Conservation (phyloP, 2,888 invertebrate species). For the Coecobrya sp. region DNA sequence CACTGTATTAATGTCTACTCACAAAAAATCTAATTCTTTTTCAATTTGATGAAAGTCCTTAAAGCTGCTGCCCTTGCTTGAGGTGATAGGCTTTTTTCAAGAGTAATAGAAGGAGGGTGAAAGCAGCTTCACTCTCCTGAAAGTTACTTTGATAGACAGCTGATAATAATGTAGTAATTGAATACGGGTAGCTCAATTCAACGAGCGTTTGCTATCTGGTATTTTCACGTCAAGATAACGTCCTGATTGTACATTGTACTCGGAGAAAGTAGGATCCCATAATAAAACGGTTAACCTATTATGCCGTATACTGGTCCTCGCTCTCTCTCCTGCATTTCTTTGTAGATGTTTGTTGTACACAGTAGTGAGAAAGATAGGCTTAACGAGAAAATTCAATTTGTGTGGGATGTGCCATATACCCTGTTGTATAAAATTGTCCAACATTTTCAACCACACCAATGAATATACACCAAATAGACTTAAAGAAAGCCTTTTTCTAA, state of each 20-base stretch:
- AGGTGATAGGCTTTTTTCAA: slow-evolving; percentile 62
- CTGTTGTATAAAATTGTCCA: neutral
- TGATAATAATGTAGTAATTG: slow-evolving; percentile 74
- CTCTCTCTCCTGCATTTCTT: neutral
- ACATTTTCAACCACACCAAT: too few relatives aligned
- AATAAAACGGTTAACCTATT: too few relatives aligned
- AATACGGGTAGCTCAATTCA: slow-evolving; percentile 69
- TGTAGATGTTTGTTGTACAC: neutral
- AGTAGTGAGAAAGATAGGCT: neutral
- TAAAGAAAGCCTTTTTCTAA: too few relatives aligned
- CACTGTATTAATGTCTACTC: slow-evolving; percentile 39
- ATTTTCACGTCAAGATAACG: slow-evolving; percentile 44
- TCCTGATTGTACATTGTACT: neutral
- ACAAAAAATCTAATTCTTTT: slow-evolving; percentile 69
- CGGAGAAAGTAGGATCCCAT: slow-evolving; percentile 19
- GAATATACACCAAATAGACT: too few relatives aligned
- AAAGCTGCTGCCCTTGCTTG: slow-evolving; percentile 33
- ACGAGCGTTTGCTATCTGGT: slow-evolving; percentile 38
- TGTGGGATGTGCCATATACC: neutral
- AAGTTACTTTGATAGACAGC: slow-evolving; percentile 63
- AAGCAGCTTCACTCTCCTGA: slow-evolving; percentile 40
- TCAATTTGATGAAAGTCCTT: slow-evolving; percentile 66
- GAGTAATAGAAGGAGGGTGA: slow-evolving; percentile 21
- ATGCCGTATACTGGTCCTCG: too few relatives aligned
- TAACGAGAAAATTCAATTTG: slow-evolving; percentile 62